Conservation (phyloP, 2,113 vertebrate species). For the Chloropsis hardwickii region DNA sequence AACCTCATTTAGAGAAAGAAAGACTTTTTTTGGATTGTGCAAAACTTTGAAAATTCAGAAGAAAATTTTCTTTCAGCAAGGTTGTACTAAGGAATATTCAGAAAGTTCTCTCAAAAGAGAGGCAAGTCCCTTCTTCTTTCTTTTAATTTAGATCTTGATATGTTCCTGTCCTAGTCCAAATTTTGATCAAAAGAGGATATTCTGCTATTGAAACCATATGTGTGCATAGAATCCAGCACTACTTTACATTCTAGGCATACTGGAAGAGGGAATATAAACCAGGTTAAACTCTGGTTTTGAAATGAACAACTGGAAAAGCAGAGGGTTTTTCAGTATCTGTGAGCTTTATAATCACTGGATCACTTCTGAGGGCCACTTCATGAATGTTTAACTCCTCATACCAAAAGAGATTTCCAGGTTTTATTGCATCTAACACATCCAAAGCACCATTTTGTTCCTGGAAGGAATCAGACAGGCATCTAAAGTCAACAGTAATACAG, state of each 20-base stretch:
- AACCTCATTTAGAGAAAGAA: background rate
- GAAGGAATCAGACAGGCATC: background rate
- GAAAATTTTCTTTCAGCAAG: background rate
- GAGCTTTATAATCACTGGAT: background rate
- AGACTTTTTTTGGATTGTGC: background rate
- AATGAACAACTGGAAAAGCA: background rate
- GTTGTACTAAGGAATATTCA: background rate
- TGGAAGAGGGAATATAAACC: background rate
- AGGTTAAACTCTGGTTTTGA: background rate
- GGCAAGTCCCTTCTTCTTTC: background rate
- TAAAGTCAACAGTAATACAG: background rate
- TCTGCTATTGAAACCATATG: background rate
- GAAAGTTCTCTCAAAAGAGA: background rate
- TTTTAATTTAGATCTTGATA: background rate
- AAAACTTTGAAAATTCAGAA: background rate
- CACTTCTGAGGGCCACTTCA: background rate
- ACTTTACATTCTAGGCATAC: background rate
- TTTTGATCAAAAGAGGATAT: conserved; percentile 9
- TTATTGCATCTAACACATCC: background rate
- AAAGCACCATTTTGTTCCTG: background rate
- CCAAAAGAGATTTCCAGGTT: background rate
- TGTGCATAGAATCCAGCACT: background rate
- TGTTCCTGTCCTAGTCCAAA: background rate
- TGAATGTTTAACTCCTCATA: background rate
- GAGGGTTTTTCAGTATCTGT: background rate